These are phyloP conservation scores for Euura saliciscinereae DNA, from an alignment of 1,140 invertebrate species.

Conservation along the genomic window DNA sequence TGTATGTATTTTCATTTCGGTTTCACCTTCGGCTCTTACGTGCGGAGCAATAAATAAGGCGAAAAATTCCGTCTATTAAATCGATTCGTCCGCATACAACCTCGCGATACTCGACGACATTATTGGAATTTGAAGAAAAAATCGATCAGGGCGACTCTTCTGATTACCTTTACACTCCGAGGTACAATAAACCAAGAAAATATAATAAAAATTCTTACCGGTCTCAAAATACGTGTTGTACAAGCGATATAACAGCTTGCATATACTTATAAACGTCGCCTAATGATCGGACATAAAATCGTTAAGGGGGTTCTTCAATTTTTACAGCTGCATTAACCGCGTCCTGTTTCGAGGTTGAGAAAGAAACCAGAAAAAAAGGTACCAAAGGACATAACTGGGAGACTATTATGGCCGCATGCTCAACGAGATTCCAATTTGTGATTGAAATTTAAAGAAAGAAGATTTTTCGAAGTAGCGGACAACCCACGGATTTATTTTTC, in stretches of 20 bases:
- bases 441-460: background rate
- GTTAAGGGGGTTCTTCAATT: background rate
- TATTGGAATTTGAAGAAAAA: too few species aligned
- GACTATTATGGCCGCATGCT: background rate
- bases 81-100: background rate
- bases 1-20: constrained; percentile 13
- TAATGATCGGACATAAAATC: constrained; percentile 7
- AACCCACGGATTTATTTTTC: too few species aligned
- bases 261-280: background rate
- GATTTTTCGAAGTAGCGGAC: background rate
- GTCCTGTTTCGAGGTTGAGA: background rate
- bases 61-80: background rate
- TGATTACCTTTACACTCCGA: too few species aligned
- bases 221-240: too few species aligned
- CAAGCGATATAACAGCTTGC: too few species aligned
- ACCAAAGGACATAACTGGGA: background rate
- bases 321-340: background rate
- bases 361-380: background rate
- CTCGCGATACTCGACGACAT: background rate
- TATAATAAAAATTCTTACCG: too few species aligned
- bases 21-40: background rate
- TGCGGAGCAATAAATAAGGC: background rate
- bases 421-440: background rate
- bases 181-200: too few species aligned
- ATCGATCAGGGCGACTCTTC: too few species aligned